Base-by-base conservation (phyloP, 2,888 invertebrate species). In the Cerastis rubricosa region DNA sequence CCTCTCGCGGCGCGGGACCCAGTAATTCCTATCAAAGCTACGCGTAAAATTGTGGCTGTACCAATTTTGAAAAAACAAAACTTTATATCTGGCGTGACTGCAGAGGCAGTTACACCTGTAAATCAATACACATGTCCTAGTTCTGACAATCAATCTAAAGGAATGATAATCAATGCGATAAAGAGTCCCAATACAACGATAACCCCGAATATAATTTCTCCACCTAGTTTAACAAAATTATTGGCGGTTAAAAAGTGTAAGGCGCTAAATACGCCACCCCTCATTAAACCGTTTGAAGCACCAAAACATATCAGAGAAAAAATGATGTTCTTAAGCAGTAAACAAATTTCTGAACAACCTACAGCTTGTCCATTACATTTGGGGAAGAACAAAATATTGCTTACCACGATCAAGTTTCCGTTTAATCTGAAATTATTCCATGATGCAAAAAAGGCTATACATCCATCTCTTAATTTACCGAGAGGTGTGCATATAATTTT, bases 331-430 rank as follows among this genome's bases (percentile, higher is more conserved):
- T 70, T 92, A 63, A 92, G 88, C 71, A 89, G 88, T 61, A 88
- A 88, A 82, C 78, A 89, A 68, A 76, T 90, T 72, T 71, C 87
- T 25, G 80, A 84, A 63, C 75, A 85, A 63, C 77, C 85, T 5
- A 45, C 86, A 8, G 80, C 88, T 43, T 89, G 81, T 81, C 94
- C 94, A 11, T 92, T 95, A 90, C 93, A 81, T 84, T 88, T 96
- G 25, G 96, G 95, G 2, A 91, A 92, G 76, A 93, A 94, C 86
- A 94, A 94, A 92, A 94, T 96, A 83, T 90, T 96, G 74, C 81
- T 96, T n/a, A 95, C 94, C n/a, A 92, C 93, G 47, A 84, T 91
- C 22, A 91, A 90, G 76, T 87, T 91, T 86, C 90, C 91, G 2
- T 74, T 40, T 19, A 80, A 79, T 71, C 78, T 84, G 17, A 78